Evolutionary conservation across 2,888 invertebrate genomes (phyloP).

Genomic region (Cheilosia grossa): DNA sequence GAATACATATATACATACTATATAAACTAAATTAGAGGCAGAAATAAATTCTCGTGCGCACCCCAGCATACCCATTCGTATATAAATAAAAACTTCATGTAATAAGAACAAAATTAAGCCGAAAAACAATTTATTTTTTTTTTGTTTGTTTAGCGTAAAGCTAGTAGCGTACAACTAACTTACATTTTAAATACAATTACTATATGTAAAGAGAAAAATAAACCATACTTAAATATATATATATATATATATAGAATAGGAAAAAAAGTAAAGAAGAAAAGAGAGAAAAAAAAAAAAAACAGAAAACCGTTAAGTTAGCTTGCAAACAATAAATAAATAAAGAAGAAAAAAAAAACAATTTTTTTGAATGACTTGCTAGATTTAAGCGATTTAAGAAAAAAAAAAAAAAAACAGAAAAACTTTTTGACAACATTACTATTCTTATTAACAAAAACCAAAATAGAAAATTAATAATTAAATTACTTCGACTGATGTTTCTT

Average conservation of each 20-base stretch:
- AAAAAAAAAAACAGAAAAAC: constrained; percentile 36
- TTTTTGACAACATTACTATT: constrained; percentile 71
- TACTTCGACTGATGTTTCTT: constrained; percentile 72
- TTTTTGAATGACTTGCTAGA: constrained; percentile 71
- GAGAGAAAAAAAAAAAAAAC: constrained; percentile 33
- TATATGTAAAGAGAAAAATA: constrained; percentile 57
- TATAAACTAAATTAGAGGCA: constrained; percentile 35
- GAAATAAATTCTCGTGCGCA: constrained; percentile 36
- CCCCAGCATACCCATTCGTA: constrained; percentile 42
- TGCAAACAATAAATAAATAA: constrained; percentile 68
- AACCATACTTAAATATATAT: constrained; percentile 45
- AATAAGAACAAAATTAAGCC: constrained; percentile 62
- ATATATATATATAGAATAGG: constrained; percentile 50
- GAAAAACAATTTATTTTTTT: constrained; percentile 30
- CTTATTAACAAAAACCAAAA: constrained; percentile 71
- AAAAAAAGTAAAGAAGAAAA: constrained; percentile 50
- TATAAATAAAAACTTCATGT: constrained; percentile 48
- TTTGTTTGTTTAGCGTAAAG: constrained; percentile 37
- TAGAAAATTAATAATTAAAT: constrained; percentile 73
- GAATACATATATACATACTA: background rate
- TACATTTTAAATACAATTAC: constrained; percentile 68
- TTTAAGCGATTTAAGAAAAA: constrained; percentile 60
- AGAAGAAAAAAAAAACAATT: constrained; percentile 40
- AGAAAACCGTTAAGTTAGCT: constrained; percentile 58
- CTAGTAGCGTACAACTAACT: constrained; percentile 67